Conservation (phyloP, 92 coral and sea anemone genomes). For the Bergia puertoricense region DNA sequence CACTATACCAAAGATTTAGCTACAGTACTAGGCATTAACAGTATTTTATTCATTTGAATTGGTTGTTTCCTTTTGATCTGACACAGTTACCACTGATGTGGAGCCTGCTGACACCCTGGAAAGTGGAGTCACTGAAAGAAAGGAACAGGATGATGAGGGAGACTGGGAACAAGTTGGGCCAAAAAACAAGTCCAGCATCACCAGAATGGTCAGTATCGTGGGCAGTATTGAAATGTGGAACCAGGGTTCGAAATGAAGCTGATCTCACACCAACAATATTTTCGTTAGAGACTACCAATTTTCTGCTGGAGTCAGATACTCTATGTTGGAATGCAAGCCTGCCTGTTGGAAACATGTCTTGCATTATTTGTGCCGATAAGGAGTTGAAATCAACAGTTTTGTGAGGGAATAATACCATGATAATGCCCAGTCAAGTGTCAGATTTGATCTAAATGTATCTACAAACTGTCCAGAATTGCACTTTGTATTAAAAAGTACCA, state of each 20-base stretch:
- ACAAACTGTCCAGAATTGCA: neutral
- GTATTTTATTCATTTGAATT: too few species aligned
- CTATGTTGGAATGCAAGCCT: too few species aligned
- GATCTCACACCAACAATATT: neutral
- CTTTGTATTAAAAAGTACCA: neutral
- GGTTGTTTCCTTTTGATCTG: neutral
- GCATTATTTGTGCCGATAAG: too few species aligned
- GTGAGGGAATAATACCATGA: too few species aligned
- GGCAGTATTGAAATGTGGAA: neutral
- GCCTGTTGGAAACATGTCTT: too few species aligned
- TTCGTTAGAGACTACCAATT: neutral
- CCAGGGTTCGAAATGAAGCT: neutral
- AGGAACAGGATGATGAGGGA: slow-evolving; percentile 72
- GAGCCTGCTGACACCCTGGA: slow-evolving; percentile 14
- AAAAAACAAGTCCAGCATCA: slow-evolving; percentile 89
- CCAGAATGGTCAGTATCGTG: slow-evolving; percentile 74
- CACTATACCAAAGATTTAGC: too few species aligned
- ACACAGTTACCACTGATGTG: neutral
- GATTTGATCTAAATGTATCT: neutral
- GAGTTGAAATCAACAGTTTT: too few species aligned
- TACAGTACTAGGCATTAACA: too few species aligned
- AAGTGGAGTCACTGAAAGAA: slow-evolving; percentile 47
- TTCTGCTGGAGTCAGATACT: too few species aligned
- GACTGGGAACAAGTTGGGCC: slow-evolving; percentile 99
- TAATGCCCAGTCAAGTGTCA: too few species aligned